These are phyloP conservation scores for Volucella inflata DNA, from an alignment of 2,888 invertebrate species.

Conservation along the genomic window DNA sequence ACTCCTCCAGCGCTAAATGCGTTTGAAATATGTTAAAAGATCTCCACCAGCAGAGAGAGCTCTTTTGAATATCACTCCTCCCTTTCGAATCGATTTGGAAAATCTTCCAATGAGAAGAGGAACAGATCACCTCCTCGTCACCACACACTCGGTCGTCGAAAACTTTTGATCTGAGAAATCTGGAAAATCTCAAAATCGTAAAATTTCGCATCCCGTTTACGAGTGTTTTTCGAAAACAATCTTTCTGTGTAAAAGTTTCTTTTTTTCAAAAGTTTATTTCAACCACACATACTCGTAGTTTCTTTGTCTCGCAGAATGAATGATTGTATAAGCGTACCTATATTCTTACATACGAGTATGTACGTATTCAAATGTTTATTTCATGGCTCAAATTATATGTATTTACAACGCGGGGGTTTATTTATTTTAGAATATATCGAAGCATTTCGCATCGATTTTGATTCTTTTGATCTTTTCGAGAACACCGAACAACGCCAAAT, in stretches of 20 bases:
- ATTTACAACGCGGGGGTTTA: slow-evolving; percentile 77
- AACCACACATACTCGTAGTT: too few relatives aligned
- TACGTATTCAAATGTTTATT: slow-evolving; percentile 57
- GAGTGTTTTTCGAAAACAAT: slow-evolving; percentile 23
- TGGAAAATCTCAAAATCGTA: slow-evolving; percentile 43
- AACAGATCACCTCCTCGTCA: too few relatives aligned
- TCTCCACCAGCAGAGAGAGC: slow-evolving; percentile 4
- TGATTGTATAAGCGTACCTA: slow-evolving; percentile 62
- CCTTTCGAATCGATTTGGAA: neutral
- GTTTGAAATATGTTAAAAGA: slow-evolving; percentile 9
- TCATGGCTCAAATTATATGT: slow-evolving; percentile 73
- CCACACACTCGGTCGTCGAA: too few relatives aligned
- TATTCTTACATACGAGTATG: slow-evolving; percentile 64
- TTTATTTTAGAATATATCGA: slow-evolving; percentile 79
- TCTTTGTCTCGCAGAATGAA: slow-evolving; percentile 10
- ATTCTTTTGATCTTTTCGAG: slow-evolving; percentile 70
- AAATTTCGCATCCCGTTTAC: slow-evolving; percentile 13
- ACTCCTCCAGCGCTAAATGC: slow-evolving; percentile 15
- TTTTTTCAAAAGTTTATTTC: too few relatives aligned
- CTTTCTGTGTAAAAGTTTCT: neutral
- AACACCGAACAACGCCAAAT: slow-evolving; percentile 17
- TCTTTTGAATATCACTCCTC: slow-evolving; percentile 31
- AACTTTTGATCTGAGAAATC: neutral
- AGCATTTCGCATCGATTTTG: slow-evolving; percentile 68
- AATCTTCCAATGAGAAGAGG: too few relatives aligned